Evolutionary conservation across 2,888 invertebrate species (phyloP).

Genomic region (Julus scanicus): DNA sequence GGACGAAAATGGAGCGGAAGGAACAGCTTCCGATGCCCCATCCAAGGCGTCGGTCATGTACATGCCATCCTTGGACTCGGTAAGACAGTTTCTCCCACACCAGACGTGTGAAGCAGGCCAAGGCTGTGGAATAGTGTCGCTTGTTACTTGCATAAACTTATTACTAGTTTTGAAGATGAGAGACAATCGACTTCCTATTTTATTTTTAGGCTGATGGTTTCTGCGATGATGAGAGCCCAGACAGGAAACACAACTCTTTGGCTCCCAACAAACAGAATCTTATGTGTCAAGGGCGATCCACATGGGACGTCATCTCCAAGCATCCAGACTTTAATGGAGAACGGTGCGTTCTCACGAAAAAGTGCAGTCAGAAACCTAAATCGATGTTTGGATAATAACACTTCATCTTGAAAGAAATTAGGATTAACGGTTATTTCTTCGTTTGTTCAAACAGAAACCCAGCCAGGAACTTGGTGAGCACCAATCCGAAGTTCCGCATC

Average conservation of each 20-base stretch:
- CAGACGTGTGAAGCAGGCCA: neutral
- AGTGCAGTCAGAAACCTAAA: neutral
- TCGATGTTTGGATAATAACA: neutral
- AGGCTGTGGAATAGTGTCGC: neutral
- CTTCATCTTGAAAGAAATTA: neutral
- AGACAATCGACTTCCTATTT: neutral
- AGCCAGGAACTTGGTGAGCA: constrained; percentile 54
- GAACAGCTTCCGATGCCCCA: constrained; percentile 41
- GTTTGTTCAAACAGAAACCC: constrained; percentile 45
- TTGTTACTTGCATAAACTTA: too few relatives aligned
- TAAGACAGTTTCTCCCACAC: constrained; percentile 52
- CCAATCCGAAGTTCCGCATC: constrained; percentile 59
- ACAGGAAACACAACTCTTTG: constrained; percentile 62
- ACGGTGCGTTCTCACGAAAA: constrained; percentile 38
- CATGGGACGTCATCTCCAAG: constrained; percentile 63
- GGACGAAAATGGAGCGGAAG: neutral
- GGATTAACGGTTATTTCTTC: neutral
- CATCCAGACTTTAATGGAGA: constrained; percentile 59
- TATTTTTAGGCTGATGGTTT: constrained; percentile 62
- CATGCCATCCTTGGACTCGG: constrained; percentile 61
- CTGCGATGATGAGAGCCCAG: constrained; percentile 62
- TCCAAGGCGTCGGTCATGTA: constrained; percentile 61
- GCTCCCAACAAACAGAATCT: constrained; percentile 65
- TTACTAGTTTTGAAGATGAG: too few relatives aligned
- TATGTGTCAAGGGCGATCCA: constrained; percentile 64